A percentile compares a stretch with the other conserved stretches of the same genome.
These are phyloP conservation scores for Spongilla lacustris DNA, from an alignment of 37 sponge, comb jelly and placozoan species.

Conservation along the genomic window DNA sequence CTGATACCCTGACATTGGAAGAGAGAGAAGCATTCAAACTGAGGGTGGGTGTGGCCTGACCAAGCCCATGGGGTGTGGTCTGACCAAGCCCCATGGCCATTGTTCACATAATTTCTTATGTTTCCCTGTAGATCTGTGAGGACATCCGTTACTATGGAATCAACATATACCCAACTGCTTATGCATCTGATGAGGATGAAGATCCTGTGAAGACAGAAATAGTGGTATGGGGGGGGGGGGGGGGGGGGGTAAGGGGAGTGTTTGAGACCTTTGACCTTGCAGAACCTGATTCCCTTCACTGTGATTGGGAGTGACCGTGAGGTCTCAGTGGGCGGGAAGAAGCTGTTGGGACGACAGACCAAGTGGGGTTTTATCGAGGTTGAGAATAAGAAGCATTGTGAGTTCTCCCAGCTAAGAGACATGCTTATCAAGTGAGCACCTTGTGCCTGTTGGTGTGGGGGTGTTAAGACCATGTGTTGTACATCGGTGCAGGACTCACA, in stretches of 20 bases:
- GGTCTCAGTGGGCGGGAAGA: constrained; percentile 76
- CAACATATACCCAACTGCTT: constrained; percentile 89
- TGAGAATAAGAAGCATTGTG: constrained; percentile 96
- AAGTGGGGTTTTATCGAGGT: constrained; percentile 99
- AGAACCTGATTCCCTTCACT: constrained; percentile 93
- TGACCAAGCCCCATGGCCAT: neutral
- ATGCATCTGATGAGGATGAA: constrained; percentile 92
- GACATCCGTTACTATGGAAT: constrained; percentile 84
- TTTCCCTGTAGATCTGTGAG: constrained; percentile 70
- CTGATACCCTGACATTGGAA: constrained; percentile 92
- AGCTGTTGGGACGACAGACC: constrained; percentile 87
- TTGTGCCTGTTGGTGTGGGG: neutral
- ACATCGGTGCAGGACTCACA: constrained; percentile 79
- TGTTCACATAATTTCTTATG: neutral
- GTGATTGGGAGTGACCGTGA: constrained; percentile 94
- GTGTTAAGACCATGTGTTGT: neutral
- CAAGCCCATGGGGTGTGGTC: too few species aligned
- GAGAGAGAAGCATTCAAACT: constrained; percentile 95
- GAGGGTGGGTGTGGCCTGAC: constrained; percentile 53
- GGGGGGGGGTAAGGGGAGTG: neutral
- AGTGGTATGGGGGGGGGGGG: constrained; percentile 19
- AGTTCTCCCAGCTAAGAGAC: constrained; percentile 93
- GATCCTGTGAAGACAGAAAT: constrained; percentile 74
- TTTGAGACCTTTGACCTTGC: neutral
- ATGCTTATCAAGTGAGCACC: constrained; percentile 93